Percentiles rank a stretch among this genome's conserved stretches.
These are phyloP conservation scores for Metaphire vulgaris DNA, from an alignment of 1,140 invertebrate species.

Conservation along the genomic window DNA sequence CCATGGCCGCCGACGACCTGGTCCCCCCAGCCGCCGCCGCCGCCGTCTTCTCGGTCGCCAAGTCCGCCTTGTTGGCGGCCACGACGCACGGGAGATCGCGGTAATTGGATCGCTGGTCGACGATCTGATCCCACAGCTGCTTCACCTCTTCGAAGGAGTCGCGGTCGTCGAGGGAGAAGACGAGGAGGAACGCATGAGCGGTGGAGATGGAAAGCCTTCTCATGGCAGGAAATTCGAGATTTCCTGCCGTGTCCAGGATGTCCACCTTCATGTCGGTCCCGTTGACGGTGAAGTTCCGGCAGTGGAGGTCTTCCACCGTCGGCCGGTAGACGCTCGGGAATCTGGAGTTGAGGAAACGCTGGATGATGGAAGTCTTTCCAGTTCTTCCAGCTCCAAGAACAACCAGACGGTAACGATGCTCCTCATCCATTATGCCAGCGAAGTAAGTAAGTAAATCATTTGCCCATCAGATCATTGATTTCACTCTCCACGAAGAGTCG, in stretches of 20 bases:
- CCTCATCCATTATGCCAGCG: not conserved
- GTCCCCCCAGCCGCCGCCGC: slow-evolving; percentile 9
- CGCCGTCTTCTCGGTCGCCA: slow-evolving; percentile 5
- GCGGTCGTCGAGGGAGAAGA: slow-evolving; percentile 54
- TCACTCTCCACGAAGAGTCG: no score
- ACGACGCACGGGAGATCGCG: slow-evolving; percentile 11
- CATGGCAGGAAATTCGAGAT: slow-evolving; percentile 99
- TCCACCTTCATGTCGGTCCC: slow-evolving; percentile 17
- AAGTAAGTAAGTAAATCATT: no score
- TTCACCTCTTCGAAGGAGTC: slow-evolving; percentile 26
- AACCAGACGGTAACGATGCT: slow-evolving; percentile 65
- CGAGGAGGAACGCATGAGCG: slow-evolving; percentile 60
- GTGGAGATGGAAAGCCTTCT: slow-evolving; percentile 95
- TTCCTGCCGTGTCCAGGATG: slow-evolving; percentile 73
- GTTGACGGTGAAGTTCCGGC: slow-evolving; percentile 49
- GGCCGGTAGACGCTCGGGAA: slow-evolving; percentile 76
- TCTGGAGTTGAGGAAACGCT: slow-evolving; percentile 75
- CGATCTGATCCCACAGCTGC: slow-evolving; percentile 12
- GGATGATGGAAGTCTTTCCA: slow-evolving; percentile 79
- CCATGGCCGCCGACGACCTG: slow-evolving; percentile 16
- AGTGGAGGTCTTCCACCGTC: slow-evolving; percentile 84
- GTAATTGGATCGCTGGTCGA: slow-evolving; percentile 4
- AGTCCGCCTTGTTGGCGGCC: slow-evolving; percentile 14
- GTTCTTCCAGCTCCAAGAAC: slow-evolving; percentile 73
- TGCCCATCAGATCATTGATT: no score